phyloP scores from a whole-genome alignment of 53 echinoderm and acorn worm species.

The Henricia sp. region DNA sequence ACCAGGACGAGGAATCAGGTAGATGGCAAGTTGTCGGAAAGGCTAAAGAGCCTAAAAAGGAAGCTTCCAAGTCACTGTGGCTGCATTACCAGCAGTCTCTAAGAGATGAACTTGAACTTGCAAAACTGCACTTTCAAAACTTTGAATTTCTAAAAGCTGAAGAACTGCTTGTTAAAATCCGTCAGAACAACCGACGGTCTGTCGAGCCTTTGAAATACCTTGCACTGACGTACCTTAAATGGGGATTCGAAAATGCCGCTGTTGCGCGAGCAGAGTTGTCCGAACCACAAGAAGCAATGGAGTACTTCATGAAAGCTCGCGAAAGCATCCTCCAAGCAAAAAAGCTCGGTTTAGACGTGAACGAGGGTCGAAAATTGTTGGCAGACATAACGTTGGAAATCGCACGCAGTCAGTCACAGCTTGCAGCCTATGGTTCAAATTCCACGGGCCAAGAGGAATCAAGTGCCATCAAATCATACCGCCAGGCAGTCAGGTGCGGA shows the following conservation, averaged over 20 bases:
- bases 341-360: neutral
- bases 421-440: neutral
- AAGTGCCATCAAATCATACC: slow-evolving; percentile 15
- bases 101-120: neutral
- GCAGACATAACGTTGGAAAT: slow-evolving; percentile 11
- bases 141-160: slow-evolving; percentile 4
- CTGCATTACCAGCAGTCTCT: neutral
- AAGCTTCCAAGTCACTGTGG: neutral
- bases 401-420: neutral
- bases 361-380: neutral
- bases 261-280: neutral
- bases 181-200: neutral
- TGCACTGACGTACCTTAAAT: slow-evolving; percentile 1
- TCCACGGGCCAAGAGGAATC: neutral
- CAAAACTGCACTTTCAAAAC: slow-evolving; percentile 3
- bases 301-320: neutral
- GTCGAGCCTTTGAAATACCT: neutral
- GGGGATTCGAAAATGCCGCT: neutral
- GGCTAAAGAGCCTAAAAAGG: neutral
- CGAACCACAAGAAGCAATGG: neutral
- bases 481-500: slow-evolving; percentile 33
- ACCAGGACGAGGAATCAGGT: neutral
- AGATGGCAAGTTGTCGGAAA: neutral
- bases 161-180: neutral
- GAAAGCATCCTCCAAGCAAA: neutral